Evolutionary conservation across 2,888 invertebrate genomes (phyloP).

Genomic region (Melitaea athalia): DNA sequence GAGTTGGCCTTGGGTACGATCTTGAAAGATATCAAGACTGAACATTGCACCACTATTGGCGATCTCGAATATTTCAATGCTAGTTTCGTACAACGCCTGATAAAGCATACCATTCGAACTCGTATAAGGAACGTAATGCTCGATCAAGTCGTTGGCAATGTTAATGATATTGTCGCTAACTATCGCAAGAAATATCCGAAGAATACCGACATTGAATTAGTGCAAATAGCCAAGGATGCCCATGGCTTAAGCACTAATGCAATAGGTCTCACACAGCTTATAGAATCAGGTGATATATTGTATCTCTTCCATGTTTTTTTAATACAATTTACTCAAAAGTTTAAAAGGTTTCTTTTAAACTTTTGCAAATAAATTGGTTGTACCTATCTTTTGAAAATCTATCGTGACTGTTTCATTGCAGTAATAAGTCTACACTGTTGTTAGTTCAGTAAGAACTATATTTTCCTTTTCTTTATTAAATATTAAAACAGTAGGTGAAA

Average conservation of each 20-base stretch:
- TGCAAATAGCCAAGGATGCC: constrained; percentile 50
- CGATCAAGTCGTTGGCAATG: constrained; percentile 52
- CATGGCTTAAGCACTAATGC: constrained; percentile 24
- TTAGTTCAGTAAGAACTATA: background rate
- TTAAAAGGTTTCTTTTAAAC: constrained; percentile 10
- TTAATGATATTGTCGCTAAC: constrained; percentile 46
- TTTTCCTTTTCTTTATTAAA: background rate
- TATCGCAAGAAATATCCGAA: constrained; percentile 57
- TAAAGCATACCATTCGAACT: constrained; percentile 62
- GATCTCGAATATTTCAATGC: constrained; percentile 38
- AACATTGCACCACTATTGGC: constrained; percentile 32
- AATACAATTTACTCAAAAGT: constrained; percentile 18
- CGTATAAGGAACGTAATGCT: constrained; percentile 60
- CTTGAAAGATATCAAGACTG: constrained; percentile 55
- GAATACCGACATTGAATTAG: constrained; percentile 55
- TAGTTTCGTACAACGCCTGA: constrained; percentile 44
- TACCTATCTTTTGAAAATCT: background rate
- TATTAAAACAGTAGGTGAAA: constrained; percentile 2
- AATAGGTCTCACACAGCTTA: constrained; percentile 37
- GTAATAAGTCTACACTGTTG: background rate
- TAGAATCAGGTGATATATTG: constrained; percentile 49
- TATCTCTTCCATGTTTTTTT: constrained; percentile 10
- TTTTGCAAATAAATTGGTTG: constrained; percentile 14
- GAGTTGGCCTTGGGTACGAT: constrained; percentile 65
- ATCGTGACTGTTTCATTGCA: background rate